Evolutionary conservation across 2,888 invertebrate species (phyloP), one percentile per base, ranked within the genome.

Genomic region (Allygus modestus): DNA sequence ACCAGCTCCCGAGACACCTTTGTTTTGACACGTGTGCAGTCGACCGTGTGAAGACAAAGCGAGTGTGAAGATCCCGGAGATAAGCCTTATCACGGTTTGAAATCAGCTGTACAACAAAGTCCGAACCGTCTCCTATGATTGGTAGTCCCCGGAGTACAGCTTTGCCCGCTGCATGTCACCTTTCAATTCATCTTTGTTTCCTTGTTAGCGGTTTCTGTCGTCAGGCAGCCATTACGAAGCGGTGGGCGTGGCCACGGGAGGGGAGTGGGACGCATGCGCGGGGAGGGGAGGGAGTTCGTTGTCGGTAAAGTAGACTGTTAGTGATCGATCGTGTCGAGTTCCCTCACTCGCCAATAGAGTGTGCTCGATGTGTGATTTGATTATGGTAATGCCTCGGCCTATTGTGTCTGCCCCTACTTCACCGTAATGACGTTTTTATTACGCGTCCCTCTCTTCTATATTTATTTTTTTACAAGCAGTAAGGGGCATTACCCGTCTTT

Each of bases 161-260:
- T 46, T n/a, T n/a, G n/a, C n/a, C n/a, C n/a, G n/a, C n/a, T n/a
- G 20, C 84, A 65, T 82, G 84, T 84, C 82, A 84, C 84, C 82
- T 73, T 82, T 84, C 84, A 84, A 82, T 84, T 84, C 84, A 73
- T 82, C 84, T 84, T 84, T 84, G 84, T 84, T 84, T 82, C 84
- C 81, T 84, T 84, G 84, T 84, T 84, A 84, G 82, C 17, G 73
- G 46, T 75, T 81, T 84, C 79, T 26, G 31, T 58, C 69, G 31
- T 17, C 33, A 73, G 82, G 85, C 85, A 79, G 85, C 85, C 85
- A 85, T 85, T 79, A 83, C 83, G 82, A 28, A 5, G 33, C 69
- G 37, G 37, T 17, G 75, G 83, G 83, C 54, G 83, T 28, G 79
- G 79, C 37, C 79, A 20, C 37, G 1, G 17, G 28, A 9, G 51